phyloP scores from a whole-genome alignment of 2,888 invertebrate species.

The Diogma glabrata region DNA sequence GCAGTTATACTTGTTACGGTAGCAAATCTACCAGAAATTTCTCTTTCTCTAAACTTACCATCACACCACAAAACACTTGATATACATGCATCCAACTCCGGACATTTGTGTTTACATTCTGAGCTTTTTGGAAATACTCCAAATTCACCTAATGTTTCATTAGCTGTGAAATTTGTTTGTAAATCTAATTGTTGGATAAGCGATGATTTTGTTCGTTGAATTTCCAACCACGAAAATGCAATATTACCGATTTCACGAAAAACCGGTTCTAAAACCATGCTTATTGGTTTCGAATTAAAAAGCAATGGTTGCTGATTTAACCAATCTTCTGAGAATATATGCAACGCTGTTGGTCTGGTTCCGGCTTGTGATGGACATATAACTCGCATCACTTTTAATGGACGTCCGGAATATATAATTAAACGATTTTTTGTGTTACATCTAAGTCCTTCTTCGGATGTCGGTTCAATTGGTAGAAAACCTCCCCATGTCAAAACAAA shows the following conservation, averaged over 20 bases:
- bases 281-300: conserved; percentile 41
- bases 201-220: conserved; percentile 50
- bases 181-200: conserved; percentile 45
- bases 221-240: conserved; percentile 68
- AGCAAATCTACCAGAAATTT: too few species aligned
- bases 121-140: conserved; percentile 37
- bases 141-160: conserved; percentile 35
- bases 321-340: conserved; percentile 75
- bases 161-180: conserved; percentile 29
- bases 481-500: conserved; percentile 76
- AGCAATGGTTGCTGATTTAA: conserved; percentile 29
- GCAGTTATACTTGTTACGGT: too few species aligned
- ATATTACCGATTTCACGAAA: conserved; percentile 61
- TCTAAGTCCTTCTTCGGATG: conserved; percentile 47
- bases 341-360: conserved; percentile 53
- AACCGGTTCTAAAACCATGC: conserved; percentile 55
- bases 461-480: conserved; percentile 52
- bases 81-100: conserved; percentile 67
- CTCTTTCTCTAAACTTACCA: conserved; percentile 46
- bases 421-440: conserved; percentile 70
- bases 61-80: conserved; percentile 63
- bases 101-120: conserved; percentile 53
- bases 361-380: conserved; percentile 63
- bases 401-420: conserved; percentile 66
- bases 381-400: conserved; percentile 43